A percentile compares a stretch with the other conserved stretches of the same genome.
phyloP scores from a whole-genome alignment of 2,113 vertebrate species.

The Oryzias celebensis region DNA sequence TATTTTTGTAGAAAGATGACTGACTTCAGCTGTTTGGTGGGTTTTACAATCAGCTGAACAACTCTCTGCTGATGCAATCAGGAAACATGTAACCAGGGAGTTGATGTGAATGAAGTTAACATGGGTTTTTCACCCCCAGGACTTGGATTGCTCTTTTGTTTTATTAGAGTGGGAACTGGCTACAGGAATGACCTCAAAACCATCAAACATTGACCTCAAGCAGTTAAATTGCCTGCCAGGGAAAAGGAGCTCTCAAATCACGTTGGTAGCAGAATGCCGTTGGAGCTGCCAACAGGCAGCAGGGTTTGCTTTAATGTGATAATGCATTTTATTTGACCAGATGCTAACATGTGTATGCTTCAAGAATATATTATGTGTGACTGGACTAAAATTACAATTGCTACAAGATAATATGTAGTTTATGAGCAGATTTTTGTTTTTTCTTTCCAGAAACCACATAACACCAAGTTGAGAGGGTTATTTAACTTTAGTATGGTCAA shows the following conservation, averaged over 20 bases:
- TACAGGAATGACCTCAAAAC: constrained; percentile 50
- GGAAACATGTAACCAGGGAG: constrained; percentile 35
- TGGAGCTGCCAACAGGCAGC: constrained; percentile 7
- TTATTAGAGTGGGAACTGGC: constrained; percentile 60
- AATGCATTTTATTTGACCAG: constrained; percentile 12
- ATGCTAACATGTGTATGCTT: neutral
- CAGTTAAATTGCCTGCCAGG: constrained; percentile 63
- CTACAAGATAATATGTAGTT: neutral
- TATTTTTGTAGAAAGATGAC: constrained; percentile 19
- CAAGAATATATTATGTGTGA: neutral
- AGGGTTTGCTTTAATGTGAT: constrained; percentile 20
- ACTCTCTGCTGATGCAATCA: constrained; percentile 50
- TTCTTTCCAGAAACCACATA: neutral
- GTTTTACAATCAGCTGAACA: constrained; percentile 32
- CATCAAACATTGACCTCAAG: constrained; percentile 44
- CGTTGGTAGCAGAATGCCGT: constrained; percentile 46
- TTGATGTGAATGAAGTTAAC: constrained; percentile 66
- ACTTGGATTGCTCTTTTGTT: constrained; percentile 47
- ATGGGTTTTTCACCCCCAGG: constrained; percentile 59
- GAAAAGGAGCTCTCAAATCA: constrained; percentile 58
- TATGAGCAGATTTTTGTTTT: neutral
- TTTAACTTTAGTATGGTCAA: neutral
- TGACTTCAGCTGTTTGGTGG: constrained; percentile 36
- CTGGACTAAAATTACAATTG: neutral
- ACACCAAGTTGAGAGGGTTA: neutral